Evolutionary conservation across 2,888 invertebrate genomes (phyloP), one percentile per base, ranked within the genome.

Genomic region (Plutella xylostella): DNA sequence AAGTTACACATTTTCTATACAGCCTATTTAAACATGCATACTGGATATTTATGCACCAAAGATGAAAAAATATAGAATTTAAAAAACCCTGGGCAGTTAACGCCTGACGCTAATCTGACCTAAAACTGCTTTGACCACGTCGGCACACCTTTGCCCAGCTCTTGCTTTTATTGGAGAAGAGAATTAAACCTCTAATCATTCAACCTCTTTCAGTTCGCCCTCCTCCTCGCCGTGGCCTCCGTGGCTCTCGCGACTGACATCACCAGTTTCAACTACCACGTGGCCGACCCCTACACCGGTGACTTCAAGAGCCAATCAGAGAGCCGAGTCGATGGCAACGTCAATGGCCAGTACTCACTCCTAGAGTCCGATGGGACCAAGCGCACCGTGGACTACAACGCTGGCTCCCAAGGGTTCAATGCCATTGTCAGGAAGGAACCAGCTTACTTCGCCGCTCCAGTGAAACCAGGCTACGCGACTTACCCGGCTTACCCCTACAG

Each of bases 321-420:
- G 60, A 68, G 63, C 49, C 79, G 86, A 33, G 67, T 68, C 15
- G 85, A 85, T 3, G 64, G 80, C 63, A 74, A 78, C 52, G 86
- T 86, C 28, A 72, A 72, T 49, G 86, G 87, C 35, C 84, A 85
- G 57, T 86, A 86, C 72, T 82, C 85, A 21, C 72, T 86, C 40
- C 59, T 76, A 47, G 86, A 87, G 51, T 61, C 86, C 22, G 87
- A 86, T 51, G 86, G 87, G 47, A 78, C 83, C 30, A 69, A 72
- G 45, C 75, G 86, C 45, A 85, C 76, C 12, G 87, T 87, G 0
- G 85, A 87, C 65, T 87, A 87, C 62, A 76, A 83, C n/a, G 86
- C 86, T 22, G 85, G 83, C 34, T 74, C 75, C 6, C 60, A 68
- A 42, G 86, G 86, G 9, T 87, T 87, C 73, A 87, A 86, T 68